phyloP scores from a whole-genome alignment of 2,113 vertebrate genomes.

The Petromus typicus region DNA sequence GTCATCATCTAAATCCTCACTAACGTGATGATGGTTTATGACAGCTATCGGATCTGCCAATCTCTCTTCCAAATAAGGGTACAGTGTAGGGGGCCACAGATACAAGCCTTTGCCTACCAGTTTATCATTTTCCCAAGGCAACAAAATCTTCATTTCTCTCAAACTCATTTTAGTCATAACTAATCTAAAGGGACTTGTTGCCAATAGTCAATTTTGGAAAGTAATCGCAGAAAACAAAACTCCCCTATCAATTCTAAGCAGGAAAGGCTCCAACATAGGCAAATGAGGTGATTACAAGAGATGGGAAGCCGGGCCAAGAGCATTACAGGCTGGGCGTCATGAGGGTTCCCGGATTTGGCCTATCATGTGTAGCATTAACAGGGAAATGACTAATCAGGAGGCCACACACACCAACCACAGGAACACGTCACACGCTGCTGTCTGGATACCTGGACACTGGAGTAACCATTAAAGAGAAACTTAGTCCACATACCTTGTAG shows the following conservation, averaged over 20 bases:
- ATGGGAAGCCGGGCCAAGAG: background rate
- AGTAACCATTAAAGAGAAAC: background rate
- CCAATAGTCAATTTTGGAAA: constrained; percentile 1
- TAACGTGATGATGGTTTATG: background rate
- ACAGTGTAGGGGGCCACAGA: background rate
- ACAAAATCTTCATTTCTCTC: background rate
- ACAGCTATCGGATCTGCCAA: background rate
- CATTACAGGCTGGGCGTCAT: background rate
- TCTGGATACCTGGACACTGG: background rate
- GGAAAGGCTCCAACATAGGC: background rate
- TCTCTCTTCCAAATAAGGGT: background rate
- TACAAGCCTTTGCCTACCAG: background rate
- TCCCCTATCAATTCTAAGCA: constrained; percentile 34
- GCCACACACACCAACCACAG: background rate
- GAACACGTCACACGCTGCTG: background rate
- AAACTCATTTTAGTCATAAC: background rate
- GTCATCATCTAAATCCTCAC: background rate
- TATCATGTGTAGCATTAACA: background rate
- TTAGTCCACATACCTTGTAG: background rate
- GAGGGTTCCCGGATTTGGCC: background rate
- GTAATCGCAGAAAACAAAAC: background rate
- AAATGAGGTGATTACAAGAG: background rate
- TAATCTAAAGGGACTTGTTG: background rate
- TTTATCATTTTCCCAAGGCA: background rate
- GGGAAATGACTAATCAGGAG: background rate